Conservation (phyloP, 92 coral and sea anemone genomes). For the Paragorgia papillata region DNA sequence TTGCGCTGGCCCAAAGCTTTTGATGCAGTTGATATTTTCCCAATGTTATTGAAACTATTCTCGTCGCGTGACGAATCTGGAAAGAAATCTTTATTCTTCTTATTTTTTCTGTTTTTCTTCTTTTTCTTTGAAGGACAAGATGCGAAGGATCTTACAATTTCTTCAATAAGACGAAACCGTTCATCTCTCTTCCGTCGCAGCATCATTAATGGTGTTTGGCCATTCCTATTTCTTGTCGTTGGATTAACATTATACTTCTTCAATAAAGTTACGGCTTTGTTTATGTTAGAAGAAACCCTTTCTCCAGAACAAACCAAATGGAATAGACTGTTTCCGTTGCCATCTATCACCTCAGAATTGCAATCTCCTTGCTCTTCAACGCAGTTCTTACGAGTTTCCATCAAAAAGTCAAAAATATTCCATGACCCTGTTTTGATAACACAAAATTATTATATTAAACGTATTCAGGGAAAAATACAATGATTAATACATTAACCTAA, state of each 20-base stretch:
- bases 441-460: too few species aligned
- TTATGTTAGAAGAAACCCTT: neutral
- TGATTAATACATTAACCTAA: too few species aligned
- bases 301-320: slow-evolving; percentile 29
- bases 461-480: too few species aligned
- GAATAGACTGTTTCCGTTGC: slow-evolving; percentile 24
- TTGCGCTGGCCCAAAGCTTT: too few species aligned
- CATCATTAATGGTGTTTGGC: slow-evolving; percentile 32
- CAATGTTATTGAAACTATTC: too few species aligned
- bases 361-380: neutral
- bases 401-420: slow-evolving; percentile 11
- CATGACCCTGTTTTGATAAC: neutral
- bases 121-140: slow-evolving; percentile 13
- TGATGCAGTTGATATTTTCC: too few species aligned
- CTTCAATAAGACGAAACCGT: slow-evolving; percentile 27
- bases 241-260: slow-evolving; percentile 20
- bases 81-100: slow-evolving; percentile 1
- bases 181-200: slow-evolving; percentile 7
- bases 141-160: neutral
- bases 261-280: slow-evolving; percentile 7
- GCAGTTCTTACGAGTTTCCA: neutral
- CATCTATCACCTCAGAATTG: neutral
- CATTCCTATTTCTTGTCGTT: slow-evolving; percentile 7
- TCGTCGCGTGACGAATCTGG: too few species aligned
- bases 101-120: slow-evolving; percentile 27